Percentiles rank a stretch among this genome's conserved stretches.
Conservation (phyloP, 2,888 invertebrate genomes). For the Ormyrus labotus region DNA sequence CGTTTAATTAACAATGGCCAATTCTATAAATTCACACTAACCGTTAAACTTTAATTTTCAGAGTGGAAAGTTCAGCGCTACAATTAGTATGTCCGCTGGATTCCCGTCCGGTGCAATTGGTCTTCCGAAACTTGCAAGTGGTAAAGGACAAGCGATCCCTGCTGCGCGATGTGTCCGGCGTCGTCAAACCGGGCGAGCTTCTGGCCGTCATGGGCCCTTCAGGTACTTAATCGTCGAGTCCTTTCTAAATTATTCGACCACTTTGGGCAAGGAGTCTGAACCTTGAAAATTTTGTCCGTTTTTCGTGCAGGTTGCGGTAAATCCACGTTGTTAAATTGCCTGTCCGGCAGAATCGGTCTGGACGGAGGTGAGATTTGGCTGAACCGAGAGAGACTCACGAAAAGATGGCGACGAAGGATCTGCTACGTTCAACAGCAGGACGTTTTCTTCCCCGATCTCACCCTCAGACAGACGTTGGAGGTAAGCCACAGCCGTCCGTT, state of each 20-base stretch:
- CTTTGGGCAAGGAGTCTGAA: too few species aligned
- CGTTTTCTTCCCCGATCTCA: slow-evolving; percentile 87
- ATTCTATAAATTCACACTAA: too few species aligned
- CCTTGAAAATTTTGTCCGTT: neutral
- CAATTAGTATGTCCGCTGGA: slow-evolving; percentile 80
- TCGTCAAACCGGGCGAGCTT: slow-evolving; percentile 86
- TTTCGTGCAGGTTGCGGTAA: slow-evolving; percentile 80
- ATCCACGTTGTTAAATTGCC: slow-evolving; percentile 85
- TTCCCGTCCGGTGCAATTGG: slow-evolving; percentile 81
- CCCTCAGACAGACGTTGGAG: slow-evolving; percentile 85
- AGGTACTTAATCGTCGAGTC: slow-evolving; percentile 75
- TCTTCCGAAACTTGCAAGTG: slow-evolving; percentile 81
- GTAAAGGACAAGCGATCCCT: slow-evolving; percentile 79
- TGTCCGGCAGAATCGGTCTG: slow-evolving; percentile 83
- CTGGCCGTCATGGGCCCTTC: slow-evolving; percentile 90
- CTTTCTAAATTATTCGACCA: too few species aligned
- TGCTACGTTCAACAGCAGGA: slow-evolving; percentile 90
- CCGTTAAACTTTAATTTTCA: slow-evolving; percentile 69
- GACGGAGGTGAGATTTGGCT: slow-evolving; percentile 82
- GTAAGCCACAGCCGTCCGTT: slow-evolving; percentile 70
- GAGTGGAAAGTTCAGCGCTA: slow-evolving; percentile 79
- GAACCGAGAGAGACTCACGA: slow-evolving; percentile 81
- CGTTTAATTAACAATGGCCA: too few species aligned
- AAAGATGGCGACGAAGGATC: slow-evolving; percentile 84
- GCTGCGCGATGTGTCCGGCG: slow-evolving; percentile 84